A percentile compares a stretch with the other conserved stretches of the same genome.
phyloP scores from a whole-genome alignment of 2,888 invertebrate species.

The Horisme vitalbata region DNA sequence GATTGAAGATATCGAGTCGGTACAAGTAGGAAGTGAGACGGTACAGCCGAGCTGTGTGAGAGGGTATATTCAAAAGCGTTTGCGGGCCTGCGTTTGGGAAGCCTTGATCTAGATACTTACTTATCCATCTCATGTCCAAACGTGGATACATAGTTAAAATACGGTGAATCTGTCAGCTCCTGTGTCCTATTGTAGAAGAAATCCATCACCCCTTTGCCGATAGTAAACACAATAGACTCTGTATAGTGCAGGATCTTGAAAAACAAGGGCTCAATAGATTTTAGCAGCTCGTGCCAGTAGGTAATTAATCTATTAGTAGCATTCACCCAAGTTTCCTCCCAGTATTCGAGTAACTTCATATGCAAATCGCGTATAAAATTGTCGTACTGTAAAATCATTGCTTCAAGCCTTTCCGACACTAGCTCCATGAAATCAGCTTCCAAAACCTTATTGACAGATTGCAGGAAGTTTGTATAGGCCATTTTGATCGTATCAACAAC shows the following conservation, averaged over 20 bases:
- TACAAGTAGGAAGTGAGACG: too few relatives aligned
- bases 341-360: conserved; percentile 83
- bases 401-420: conserved; percentile 86
- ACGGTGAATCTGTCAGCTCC: conserved; percentile 90
- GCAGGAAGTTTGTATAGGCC: conserved; percentile 87
- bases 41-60: too few relatives aligned
- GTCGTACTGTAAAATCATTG: conserved; percentile 89
- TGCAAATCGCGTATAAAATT: conserved; percentile 90
- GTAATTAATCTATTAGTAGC: conserved; percentile 84
- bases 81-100: too few relatives aligned
- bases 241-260: conserved; percentile 89
- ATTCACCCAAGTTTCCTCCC: conserved; percentile 89
- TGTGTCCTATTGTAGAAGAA: conserved; percentile 91
- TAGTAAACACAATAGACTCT: conserved; percentile 88
- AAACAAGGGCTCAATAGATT: conserved; percentile 90
- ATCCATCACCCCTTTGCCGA: conserved; percentile 89
- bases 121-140: conserved; percentile 91
- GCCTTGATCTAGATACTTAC: conserved; percentile 47
- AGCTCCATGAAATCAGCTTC: conserved; percentile 90
- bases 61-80: too few relatives aligned
- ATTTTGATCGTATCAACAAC: conserved; percentile 88
- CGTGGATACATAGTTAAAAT: conserved; percentile 90
- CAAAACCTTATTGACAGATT: conserved; percentile 86
- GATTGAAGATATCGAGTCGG: too few relatives aligned
- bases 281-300: conserved; percentile 89